Percentiles rank a stretch among this genome's conserved stretches.
phyloP scores from a whole-genome alignment of 2,888 invertebrate genomes.

The Cephonodes hylas region DNA sequence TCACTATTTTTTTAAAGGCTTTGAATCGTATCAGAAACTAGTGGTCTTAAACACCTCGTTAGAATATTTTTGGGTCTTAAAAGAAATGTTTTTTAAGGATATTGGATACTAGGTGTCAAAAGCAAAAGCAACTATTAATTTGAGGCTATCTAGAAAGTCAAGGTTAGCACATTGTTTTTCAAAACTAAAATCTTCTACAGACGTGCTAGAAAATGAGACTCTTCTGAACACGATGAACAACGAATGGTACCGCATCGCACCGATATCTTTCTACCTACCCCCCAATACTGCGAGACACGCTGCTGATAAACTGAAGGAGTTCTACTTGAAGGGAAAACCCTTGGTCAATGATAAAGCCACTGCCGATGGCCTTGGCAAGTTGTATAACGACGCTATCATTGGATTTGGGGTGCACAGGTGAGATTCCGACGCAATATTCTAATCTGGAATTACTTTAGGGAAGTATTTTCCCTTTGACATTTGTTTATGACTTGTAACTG shows the following conservation, averaged over 20 bases:
- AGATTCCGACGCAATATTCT: background rate
- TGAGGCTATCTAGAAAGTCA: no score
- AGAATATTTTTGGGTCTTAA: no score
- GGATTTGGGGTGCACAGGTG: constrained; percentile 81
- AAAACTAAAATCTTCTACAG: constrained; percentile 46
- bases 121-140: no score
- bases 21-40: no score
- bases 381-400: constrained; percentile 82
- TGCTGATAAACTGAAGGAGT: constrained; percentile 72
- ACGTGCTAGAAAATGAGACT: constrained; percentile 77
- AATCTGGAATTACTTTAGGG: no score
- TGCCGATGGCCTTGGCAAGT: constrained; percentile 62
- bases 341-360: constrained; percentile 59
- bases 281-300: constrained; percentile 75
- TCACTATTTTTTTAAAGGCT: no score
- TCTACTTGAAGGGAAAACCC: constrained; percentile 60
- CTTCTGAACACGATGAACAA: constrained; percentile 79
- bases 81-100: no score
- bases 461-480: no score
- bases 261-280: constrained; percentile 84
- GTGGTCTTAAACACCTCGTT: no score
- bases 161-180: no score
- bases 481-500: no score
- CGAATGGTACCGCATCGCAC: constrained; percentile 83
- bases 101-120: no score